phyloP scores from a whole-genome alignment of 2,113 vertebrate genomes.

The Anguilla rostrata region DNA sequence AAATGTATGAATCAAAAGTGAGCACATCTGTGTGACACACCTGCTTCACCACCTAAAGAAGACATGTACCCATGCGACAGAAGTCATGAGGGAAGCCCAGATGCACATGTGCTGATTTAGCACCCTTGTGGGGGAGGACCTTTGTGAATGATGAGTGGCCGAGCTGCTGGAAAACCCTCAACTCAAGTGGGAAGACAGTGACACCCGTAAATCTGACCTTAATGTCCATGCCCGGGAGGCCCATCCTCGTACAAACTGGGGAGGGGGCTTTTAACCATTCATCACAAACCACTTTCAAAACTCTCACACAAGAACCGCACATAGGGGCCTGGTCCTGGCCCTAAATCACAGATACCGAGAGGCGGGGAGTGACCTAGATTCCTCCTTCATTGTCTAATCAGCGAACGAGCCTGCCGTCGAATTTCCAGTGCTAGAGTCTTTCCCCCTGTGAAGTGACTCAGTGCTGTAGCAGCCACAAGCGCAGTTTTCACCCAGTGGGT shows the following conservation, averaged over 20 bases:
- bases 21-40: not conserved
- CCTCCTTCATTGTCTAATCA: not conserved
- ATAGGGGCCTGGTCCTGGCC: not conserved
- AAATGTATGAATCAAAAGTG: no score
- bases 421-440: not conserved
- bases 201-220: not conserved
- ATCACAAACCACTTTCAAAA: not conserved
- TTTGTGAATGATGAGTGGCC: not conserved
- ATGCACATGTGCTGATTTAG: not conserved
- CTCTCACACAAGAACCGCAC: not conserved
- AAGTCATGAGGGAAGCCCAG: no score
- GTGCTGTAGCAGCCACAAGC: not conserved
- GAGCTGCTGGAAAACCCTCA: not conserved
- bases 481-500: not conserved
- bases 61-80: not conserved
- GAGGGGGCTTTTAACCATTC: not conserved
- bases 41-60: not conserved
- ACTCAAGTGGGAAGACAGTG: not conserved
- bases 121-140: not conserved
- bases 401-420: not conserved
- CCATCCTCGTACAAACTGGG: not conserved
- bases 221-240: not conserved
- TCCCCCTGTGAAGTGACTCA: constrained; percentile 4
- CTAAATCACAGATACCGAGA: not conserved
- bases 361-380: constrained; percentile 10